A percentile compares a stretch with the other conserved stretches of the same genome.
These are phyloP conservation scores for Tetragnatha versicolor DNA, from an alignment of 1,140 invertebrate species.

Conservation along the genomic window DNA sequence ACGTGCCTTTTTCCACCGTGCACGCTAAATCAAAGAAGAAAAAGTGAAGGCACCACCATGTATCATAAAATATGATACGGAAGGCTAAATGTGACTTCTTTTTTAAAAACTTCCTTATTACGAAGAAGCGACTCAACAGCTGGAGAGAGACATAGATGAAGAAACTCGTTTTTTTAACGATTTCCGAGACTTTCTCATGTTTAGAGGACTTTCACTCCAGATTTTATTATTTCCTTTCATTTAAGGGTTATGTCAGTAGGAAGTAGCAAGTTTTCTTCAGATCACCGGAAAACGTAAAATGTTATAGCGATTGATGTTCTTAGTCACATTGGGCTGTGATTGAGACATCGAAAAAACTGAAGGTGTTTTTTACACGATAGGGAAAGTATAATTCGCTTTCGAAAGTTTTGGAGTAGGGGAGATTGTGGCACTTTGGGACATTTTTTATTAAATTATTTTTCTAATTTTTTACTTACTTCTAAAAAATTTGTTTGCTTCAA, in stretches of 20 bases:
- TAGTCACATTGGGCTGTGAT: not conserved
- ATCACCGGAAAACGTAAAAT: not conserved
- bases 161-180: not conserved
- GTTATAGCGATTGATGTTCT: not conserved
- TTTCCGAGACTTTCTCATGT: no score
- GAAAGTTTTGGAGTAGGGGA: not conserved
- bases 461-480: no score
- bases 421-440: no score
- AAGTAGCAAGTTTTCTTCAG: not conserved
- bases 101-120: constrained; percentile 6
- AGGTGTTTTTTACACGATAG: not conserved
- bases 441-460: no score
- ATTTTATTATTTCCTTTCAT: not conserved
- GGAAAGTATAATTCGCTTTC: not conserved
- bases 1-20: not conserved
- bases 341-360: not conserved
- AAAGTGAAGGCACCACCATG: not conserved
- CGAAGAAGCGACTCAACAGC: not conserved
- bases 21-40: constrained; percentile 6
- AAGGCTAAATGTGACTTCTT: not conserved
- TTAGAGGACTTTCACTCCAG: constrained; percentile 1
- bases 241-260: not conserved
- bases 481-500: no score
- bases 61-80: not conserved
- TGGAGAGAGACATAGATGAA: not conserved